These are phyloP conservation scores for Centrocercus urophasianus DNA, from an alignment of 2,113 vertebrate species.

Conservation along the genomic window DNA sequence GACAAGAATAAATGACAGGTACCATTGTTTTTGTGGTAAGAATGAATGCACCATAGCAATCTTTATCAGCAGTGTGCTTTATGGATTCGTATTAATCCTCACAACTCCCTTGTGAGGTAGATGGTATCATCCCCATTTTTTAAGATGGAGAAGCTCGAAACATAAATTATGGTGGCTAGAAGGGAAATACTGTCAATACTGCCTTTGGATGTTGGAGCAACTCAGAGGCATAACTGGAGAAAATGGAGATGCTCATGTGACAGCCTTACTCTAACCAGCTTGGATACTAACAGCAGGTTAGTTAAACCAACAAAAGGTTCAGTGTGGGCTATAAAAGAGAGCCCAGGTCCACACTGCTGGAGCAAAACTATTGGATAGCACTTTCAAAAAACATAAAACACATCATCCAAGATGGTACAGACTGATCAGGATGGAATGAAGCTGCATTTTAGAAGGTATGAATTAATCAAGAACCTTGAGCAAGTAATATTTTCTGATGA, in stretches of 20 bases:
- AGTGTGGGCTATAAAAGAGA: background rate
- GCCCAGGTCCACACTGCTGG: background rate
- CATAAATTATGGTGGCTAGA: background rate
- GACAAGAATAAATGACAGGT: slow-evolving; percentile 48
- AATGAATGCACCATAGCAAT: slow-evolving; percentile 48
- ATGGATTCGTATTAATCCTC: slow-evolving; percentile 45
- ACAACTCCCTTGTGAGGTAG: slow-evolving; percentile 31
- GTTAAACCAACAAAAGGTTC: background rate
- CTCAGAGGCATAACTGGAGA: background rate
- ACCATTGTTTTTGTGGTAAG: slow-evolving; percentile 13
- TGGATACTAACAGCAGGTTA: background rate
- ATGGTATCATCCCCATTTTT: background rate
- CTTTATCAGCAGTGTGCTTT: slow-evolving; percentile 14
- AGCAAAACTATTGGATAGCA: background rate
- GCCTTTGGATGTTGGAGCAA: background rate
- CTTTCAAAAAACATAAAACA: background rate
- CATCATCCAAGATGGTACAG: background rate
- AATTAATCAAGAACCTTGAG: background rate
- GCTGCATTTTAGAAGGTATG: background rate
- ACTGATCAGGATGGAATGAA: background rate
- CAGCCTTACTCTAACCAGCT: background rate
- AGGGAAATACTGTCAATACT: slow-evolving; percentile 20
- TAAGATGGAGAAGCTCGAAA: slow-evolving; percentile 24
- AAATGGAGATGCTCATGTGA: background rate
- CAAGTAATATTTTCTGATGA: background rate